Evolutionary conservation across 2,797 vertebrate genomes (phyloP), one percentile per base, ranked within the genome.

Genomic region (Champsocephalus gunnari): DNA sequence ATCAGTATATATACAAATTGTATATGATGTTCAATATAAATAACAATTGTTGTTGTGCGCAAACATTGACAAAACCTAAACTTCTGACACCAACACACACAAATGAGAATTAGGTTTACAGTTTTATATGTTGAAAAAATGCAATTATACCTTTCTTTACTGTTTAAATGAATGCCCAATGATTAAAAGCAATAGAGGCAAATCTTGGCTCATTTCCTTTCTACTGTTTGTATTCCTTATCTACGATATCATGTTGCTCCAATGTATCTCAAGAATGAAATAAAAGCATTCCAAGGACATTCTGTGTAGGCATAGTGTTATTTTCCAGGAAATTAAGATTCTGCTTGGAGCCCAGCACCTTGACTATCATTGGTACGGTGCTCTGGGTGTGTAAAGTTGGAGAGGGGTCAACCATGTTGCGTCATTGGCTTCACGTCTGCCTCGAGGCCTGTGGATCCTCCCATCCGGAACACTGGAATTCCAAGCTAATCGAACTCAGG

Each of bases 401-500:
- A 70, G 38, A 67, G 50, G 50, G 56, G 68, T 53, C 49, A 50
- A 44, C 38, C 8, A 12, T 24, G 59, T 82, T 87, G 88, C 55
- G 50, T 82, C 80, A 82, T 71, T 82, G 77, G 66, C 66, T 82
- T 85, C 77, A 85, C 32, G 62, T 87, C 78, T 71, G 81, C 84
- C 86, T 84, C 2, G 5, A 87, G 86, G 86, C 80, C 79, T 85
- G 71, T 77, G 88, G 83, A 88, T 73, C 82, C 88, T 93, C 81
- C 92, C 87, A 89, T 90, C 89, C 76, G 77, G 85, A 94, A 92
- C 84, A 70, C 75, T 80, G 78, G 81, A 89, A 91, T 93, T 93
- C 89, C 89, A 80, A 87, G 81, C 87, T 94, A 93, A 94, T 93
- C 80, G 80, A 93, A 91, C 90, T 92, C 90, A 90, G 84, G 88